These are phyloP conservation scores for Zoanthus solanderi DNA, from an alignment of 92 coral and sea anemone species.

Conservation along the genomic window DNA sequence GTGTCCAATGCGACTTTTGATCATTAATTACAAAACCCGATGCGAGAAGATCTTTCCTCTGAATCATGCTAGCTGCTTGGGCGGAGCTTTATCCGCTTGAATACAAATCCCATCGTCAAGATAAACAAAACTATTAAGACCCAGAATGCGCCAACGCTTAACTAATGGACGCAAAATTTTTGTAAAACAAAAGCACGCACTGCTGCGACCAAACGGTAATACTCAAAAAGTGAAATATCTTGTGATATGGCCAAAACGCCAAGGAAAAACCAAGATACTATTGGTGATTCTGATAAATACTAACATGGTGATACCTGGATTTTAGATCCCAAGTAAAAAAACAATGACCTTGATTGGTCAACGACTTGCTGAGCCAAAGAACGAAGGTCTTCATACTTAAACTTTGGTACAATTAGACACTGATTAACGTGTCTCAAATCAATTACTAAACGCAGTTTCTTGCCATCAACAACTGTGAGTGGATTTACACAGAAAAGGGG, in stretches of 20 bases:
- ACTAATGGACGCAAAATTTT: conserved; percentile 69
- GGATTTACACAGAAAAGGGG: too few species aligned
- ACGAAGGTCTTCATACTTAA: conserved; percentile 37
- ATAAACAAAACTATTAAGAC: conserved; percentile 63
- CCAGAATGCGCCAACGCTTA: conserved; percentile 75
- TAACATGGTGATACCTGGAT: conserved; percentile 37
- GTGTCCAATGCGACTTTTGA: conserved; percentile 70
- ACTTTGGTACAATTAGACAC: conserved; percentile 35
- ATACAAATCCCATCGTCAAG: conserved; percentile 72
- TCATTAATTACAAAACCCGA: conserved; percentile 62
- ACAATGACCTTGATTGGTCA: conserved; percentile 61
- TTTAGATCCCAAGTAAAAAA: conserved; percentile 78
- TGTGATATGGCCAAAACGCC: conserved; percentile 50
- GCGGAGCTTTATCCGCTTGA: background rate
- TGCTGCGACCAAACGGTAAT: too few species aligned
- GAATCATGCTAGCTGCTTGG: conserved; percentile 47
- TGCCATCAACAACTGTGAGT: too few species aligned
- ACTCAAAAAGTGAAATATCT: conserved; percentile 69
- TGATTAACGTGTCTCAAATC: too few species aligned
- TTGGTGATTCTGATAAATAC: conserved; percentile 29
- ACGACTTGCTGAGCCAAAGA: conserved; percentile 43
- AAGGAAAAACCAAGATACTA: conserved; percentile 49
- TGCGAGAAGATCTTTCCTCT: conserved; percentile 59
- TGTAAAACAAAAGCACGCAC: background rate
- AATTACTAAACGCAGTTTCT: too few species aligned